These are phyloP conservation scores for Clostera curtula DNA, from an alignment of 2,888 invertebrate genomes.

Conservation along the genomic window DNA sequence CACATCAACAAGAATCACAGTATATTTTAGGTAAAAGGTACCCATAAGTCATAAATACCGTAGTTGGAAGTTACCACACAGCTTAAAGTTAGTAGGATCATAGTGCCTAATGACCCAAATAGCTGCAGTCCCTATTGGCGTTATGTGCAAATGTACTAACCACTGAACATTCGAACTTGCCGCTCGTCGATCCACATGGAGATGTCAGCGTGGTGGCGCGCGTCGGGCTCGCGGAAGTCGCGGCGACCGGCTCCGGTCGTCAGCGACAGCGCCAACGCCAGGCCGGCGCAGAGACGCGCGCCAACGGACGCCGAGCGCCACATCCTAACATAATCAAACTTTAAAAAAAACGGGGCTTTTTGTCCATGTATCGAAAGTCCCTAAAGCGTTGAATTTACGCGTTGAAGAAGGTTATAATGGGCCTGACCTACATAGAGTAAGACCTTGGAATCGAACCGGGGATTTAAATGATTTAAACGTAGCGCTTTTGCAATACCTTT, in stretches of 20 bases:
- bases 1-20: too few species aligned
- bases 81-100: too few species aligned
- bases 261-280: conserved; percentile 57
- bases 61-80: too few species aligned
- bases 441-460: too few species aligned
- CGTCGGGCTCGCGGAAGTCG: conserved; percentile 49
- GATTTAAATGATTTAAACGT: too few species aligned
- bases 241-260: conserved; percentile 54
- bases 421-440: too few species aligned
- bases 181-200: conserved; percentile 94
- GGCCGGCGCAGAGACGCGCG: conserved; percentile 54
- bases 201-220: conserved; percentile 73
- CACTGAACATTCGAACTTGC: conserved; percentile 93
- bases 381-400: conserved; percentile 1
- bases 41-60: too few species aligned
- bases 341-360: conserved; percentile 6
- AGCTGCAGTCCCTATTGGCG: too few species aligned
- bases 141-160: conserved; percentile 64
- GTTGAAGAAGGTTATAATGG: too few species aligned
- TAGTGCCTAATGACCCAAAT: too few species aligned
- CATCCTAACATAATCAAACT: conserved; percentile 34
- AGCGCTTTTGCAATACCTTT: too few species aligned
- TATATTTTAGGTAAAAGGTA: too few species aligned
- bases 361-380: conserved; percentile 11
- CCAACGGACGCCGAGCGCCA: conserved; percentile 52